phyloP scores from a whole-genome alignment of 2,888 invertebrate species.

The Oscheius sp. region DNA sequence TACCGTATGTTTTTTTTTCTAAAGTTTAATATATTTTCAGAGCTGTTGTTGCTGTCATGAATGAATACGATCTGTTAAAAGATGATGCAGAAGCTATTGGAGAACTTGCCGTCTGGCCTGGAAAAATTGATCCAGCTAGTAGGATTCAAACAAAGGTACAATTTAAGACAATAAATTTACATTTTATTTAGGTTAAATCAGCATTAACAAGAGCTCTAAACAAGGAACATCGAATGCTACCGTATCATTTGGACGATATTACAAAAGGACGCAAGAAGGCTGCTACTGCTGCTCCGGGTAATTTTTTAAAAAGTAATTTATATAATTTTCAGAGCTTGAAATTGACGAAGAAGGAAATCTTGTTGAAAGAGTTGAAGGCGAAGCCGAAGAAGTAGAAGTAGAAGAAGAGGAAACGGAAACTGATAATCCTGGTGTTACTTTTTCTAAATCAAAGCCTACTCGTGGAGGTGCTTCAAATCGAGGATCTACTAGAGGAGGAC shows the following conservation, averaged over 20 bases:
- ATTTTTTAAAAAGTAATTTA: neutral
- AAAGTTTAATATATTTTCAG: slow-evolving; percentile 26
- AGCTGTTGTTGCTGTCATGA: slow-evolving; percentile 79
- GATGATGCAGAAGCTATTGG: slow-evolving; percentile 90
- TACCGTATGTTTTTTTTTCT: slow-evolving; percentile 39
- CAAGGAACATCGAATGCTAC: slow-evolving; percentile 81
- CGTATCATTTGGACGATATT: slow-evolving; percentile 78
- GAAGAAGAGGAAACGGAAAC: too few species aligned
- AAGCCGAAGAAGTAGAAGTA: slow-evolving; percentile 46
- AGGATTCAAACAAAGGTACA: slow-evolving; percentile 75
- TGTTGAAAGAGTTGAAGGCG: slow-evolving; percentile 48
- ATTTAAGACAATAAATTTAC: neutral
- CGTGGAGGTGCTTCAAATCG: too few species aligned
- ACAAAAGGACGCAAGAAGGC: slow-evolving; percentile 50
- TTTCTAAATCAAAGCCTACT: too few species aligned
- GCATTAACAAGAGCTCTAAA: slow-evolving; percentile 92
- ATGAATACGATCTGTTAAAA: slow-evolving; percentile 84
- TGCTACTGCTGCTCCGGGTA: slow-evolving; percentile 3
- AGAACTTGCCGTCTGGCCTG: slow-evolving; percentile 83
- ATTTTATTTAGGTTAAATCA: slow-evolving; percentile 81
- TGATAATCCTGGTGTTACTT: too few species aligned
- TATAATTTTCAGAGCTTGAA: slow-evolving; percentile 47
- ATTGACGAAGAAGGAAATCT: slow-evolving; percentile 58
- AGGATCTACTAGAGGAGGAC: slow-evolving; percentile 12
- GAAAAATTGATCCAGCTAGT: slow-evolving; percentile 78